Percentiles rank a stretch among this genome's conserved stretches.
phyloP scores from a whole-genome alignment of 2,797 vertebrate genomes.

The Garrulus glandarius region DNA sequence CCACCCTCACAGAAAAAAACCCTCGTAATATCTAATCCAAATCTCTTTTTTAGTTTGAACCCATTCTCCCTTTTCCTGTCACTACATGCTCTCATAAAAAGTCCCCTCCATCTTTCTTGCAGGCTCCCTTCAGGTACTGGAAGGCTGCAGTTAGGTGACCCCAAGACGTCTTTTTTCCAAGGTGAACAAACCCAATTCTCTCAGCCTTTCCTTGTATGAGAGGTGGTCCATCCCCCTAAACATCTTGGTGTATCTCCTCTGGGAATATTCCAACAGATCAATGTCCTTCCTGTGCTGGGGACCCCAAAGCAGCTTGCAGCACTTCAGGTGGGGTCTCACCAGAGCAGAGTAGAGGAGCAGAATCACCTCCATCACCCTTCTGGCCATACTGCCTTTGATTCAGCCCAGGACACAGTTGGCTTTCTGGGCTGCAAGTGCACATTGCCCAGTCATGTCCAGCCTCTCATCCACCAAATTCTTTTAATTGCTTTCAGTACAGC shows the following conservation, averaged over 20 bases:
- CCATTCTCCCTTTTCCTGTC: not conserved
- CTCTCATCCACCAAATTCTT: not conserved
- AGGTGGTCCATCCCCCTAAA: not conserved
- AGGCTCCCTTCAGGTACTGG: not conserved
- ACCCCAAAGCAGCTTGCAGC: not conserved
- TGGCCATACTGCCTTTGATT: not conserved
- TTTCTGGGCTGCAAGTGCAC: not conserved
- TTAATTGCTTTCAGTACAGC: not conserved
- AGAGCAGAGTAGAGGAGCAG: not conserved
- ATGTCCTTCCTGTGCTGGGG: not conserved
- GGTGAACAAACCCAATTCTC: not conserved
- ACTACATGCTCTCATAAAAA: not conserved
- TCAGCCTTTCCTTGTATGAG: not conserved
- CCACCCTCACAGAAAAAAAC: not conserved
- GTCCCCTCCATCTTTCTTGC: not conserved
- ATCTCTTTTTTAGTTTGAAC: not conserved
- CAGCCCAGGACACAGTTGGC: not conserved
- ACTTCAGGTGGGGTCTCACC: not conserved
- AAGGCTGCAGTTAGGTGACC: not conserved
- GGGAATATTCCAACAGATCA: not conserved
- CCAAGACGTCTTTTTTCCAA: accelerated
- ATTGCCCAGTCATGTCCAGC: not conserved
- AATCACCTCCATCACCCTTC: not conserved
- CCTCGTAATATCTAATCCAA: not conserved
- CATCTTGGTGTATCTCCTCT: not conserved